Evolutionary conservation across 2,797 vertebrate genomes (phyloP).

Genomic region (Sebastiscus albofasciatus): DNA sequence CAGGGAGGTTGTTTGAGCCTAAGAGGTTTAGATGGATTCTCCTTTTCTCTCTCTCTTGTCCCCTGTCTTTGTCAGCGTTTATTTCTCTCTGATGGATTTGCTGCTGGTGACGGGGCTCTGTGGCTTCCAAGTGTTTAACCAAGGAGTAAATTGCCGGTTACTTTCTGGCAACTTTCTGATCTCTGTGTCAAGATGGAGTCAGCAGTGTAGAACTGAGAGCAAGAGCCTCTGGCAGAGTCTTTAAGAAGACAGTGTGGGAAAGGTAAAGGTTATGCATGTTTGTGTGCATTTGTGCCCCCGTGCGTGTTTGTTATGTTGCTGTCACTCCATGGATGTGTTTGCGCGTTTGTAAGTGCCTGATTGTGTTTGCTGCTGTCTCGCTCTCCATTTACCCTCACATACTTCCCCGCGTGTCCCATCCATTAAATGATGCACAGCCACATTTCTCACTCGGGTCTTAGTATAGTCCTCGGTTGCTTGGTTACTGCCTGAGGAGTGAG

Average conservation of each 20-base stretch:
- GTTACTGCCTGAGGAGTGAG: conserved; percentile 46
- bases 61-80: conserved; percentile 66
- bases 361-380: conserved; percentile 30
- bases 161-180: conserved; percentile 70
- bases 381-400: conserved; percentile 24
- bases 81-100: conserved; percentile 64
- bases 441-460: conserved; percentile 30
- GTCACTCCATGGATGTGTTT: conserved; percentile 5
- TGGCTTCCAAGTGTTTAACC: conserved; percentile 74
- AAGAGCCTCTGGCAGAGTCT: conserved; percentile 44
- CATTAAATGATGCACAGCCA: conserved; percentile 49
- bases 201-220: conserved; percentile 51
- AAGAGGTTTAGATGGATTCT: conserved; percentile 59
- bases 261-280: conserved; percentile 30
- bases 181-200: conserved; percentile 65
- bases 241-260: conserved; percentile 21
- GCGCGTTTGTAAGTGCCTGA: conserved; percentile 6
- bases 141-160: conserved; percentile 75
- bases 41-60: conserved; percentile 45
- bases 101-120: conserved; percentile 55
- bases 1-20: conserved; percentile 32
- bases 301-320: conserved; percentile 13
- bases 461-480: conserved; percentile 30
- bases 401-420: conserved; percentile 15
- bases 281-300: neutral